phyloP scores from a whole-genome alignment of 2,797 vertebrate species.

The Borostomias antarcticus region DNA sequence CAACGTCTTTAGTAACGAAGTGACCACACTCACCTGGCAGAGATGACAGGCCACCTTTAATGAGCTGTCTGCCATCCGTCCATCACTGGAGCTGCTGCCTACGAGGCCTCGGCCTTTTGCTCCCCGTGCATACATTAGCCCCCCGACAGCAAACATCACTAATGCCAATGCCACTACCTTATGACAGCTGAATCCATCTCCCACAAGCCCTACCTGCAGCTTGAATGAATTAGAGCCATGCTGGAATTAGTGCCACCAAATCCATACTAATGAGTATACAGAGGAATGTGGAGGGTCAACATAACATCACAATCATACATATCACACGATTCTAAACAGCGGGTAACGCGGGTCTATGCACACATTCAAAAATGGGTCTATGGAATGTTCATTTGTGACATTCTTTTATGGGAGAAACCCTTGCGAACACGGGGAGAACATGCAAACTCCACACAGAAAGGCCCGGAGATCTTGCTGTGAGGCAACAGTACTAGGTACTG shows the following conservation, averaged over 20 bases:
- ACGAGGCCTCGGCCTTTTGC: slow-evolving; percentile 64
- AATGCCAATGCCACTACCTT: slow-evolving; percentile 54
- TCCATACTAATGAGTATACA: slow-evolving; percentile 62
- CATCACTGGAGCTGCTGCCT: slow-evolving; percentile 60
- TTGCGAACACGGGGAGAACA: too few species aligned
- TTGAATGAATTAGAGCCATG: slow-evolving; percentile 64
- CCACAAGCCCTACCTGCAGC: slow-evolving; percentile 63
- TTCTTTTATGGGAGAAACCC: too few species aligned
- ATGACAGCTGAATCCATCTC: slow-evolving; percentile 74
- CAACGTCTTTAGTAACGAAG: slow-evolving; percentile 38
- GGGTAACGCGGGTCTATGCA: too few species aligned
- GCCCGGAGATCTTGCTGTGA: too few species aligned
- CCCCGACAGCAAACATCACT: slow-evolving; percentile 66
- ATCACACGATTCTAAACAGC: too few species aligned
- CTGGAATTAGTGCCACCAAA: slow-evolving; percentile 59
- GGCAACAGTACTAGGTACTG: too few species aligned
- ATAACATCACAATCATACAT: not conserved
- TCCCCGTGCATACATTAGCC: slow-evolving; percentile 72
- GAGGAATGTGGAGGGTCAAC: slow-evolving; percentile 15
- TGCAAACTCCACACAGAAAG: too few species aligned
- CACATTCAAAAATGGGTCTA: too few species aligned
- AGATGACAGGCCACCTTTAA: slow-evolving; percentile 66
- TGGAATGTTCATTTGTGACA: too few species aligned
- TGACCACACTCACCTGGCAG: slow-evolving; percentile 56
- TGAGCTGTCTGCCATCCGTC: slow-evolving; percentile 67